Base-by-base conservation (phyloP, 2,888 invertebrate genomes). In the Hololepta plana region DNA sequence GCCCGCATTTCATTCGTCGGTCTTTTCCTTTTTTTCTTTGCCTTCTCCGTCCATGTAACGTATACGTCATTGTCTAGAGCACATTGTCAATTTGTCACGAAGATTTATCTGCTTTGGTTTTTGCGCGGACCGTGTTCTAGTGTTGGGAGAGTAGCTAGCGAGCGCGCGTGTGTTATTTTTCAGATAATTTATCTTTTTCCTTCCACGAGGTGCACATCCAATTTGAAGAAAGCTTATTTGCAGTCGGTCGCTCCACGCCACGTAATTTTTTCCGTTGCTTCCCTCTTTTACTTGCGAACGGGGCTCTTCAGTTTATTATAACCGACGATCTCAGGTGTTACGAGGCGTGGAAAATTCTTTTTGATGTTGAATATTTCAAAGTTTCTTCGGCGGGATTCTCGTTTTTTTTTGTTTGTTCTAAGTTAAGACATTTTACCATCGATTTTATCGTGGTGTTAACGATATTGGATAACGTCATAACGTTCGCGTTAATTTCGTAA, bases 181-280 rank as follows among this genome's bases (percentile, higher is more conserved):
- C 42, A 35, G 43, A 45, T 46, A 47, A 50, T 49, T 47, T 48
- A 47, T 49, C 46, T 48, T 45, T 45, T 44, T 38, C 41, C 40
- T 46, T 47, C 42, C 43, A 36, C 42, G 38, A 39, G 39, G 40
- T 45, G 43, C 42, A 46, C 46, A 46, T 46, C 46, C 45, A 49
- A 46, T 49, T 46, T 44, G 41, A 42, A 41, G 39, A 46, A 43
- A 46, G 46, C 47, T 46, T 45, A 46, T 46, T 47, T 40, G 33
- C 33, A 33, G 35, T 33, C 32, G 33, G 26, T 12, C 17, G 28
- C 28, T 16, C 12, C n/a, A n/a, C n/a, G n/a, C n/a, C n/a, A n/a
- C n/a, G n/a, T n/a, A n/a, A n/a, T n/a, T n/a, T n/a, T n/a, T n/a
- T n/a, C n/a, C n/a, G n/a, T n/a, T n/a, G n/a, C n/a, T n/a, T n/a